Evolutionary conservation across 2,888 invertebrate species (phyloP).

Genomic region (Protodeltote pygarga): DNA sequence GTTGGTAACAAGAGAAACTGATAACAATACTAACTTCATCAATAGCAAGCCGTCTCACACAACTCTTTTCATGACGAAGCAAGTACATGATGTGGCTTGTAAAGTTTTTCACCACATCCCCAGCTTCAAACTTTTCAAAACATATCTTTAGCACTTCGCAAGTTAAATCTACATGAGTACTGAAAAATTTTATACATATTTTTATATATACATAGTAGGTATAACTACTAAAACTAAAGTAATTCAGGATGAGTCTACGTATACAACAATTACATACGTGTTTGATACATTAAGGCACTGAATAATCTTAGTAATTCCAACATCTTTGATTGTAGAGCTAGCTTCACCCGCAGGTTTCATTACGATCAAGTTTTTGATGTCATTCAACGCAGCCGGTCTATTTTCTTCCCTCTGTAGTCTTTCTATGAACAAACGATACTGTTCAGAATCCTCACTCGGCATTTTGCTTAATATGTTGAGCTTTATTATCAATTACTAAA

Average conservation of each 20-base stretch:
- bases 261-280: constrained; percentile 58
- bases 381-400: constrained; percentile 66
- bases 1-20: background rate
- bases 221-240: no score
- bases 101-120: constrained; percentile 87
- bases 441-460: constrained; percentile 61
- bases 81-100: constrained; percentile 87
- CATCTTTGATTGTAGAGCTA: constrained; percentile 59
- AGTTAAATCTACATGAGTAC: constrained; percentile 50
- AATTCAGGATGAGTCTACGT: background rate
- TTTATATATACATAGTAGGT: no score
- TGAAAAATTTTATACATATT: constrained; percentile 32
- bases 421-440: constrained; percentile 62
- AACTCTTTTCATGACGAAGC: constrained; percentile 88
- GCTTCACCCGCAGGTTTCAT: constrained; percentile 68
- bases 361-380: constrained; percentile 71
- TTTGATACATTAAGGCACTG: constrained; percentile 87
- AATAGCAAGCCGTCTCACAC: constrained; percentile 88
- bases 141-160: constrained; percentile 56
- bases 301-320: constrained; percentile 88
- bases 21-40: constrained; percentile 81
- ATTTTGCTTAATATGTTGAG: constrained; percentile 44
- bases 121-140: constrained; percentile 88
- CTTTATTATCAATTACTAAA: no score
- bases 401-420: constrained; percentile 68